These are phyloP conservation scores for Phoeniculus purpureus DNA, from an alignment of 2,797 vertebrate genomes.

Conservation along the genomic window DNA sequence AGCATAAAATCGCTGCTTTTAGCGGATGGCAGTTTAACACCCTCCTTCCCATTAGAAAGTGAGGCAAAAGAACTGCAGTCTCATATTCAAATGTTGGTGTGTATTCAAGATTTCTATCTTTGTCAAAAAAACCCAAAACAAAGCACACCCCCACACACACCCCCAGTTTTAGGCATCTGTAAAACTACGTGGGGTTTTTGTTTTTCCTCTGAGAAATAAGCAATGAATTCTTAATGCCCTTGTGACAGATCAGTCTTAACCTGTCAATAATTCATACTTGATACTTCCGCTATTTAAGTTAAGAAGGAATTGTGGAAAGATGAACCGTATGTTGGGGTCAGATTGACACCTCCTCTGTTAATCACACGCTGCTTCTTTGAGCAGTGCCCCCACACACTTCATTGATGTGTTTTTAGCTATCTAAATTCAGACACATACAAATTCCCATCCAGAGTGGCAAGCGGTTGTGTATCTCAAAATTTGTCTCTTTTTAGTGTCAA, in stretches of 20 bases:
- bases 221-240: constrained; percentile 25
- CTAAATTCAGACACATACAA: neutral
- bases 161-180: neutral
- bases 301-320: neutral
- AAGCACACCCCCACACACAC: too few species aligned
- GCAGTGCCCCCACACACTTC: neutral
- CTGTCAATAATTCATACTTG: constrained; percentile 42
- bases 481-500: neutral
- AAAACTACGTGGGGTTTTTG: neutral
- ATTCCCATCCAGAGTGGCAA: neutral
- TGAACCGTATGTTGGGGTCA: neutral
- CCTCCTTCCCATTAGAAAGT: constrained; percentile 25
- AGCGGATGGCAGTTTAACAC: constrained; percentile 59
- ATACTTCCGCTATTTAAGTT: neutral
- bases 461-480: neutral
- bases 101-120: neutral
- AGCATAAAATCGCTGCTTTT: constrained; percentile 64
- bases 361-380: neutral
- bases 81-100: neutral
- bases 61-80: neutral
- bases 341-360: neutral
- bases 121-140: neutral
- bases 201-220: neutral
- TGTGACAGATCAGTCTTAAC: constrained; percentile 41
- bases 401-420: neutral